These are phyloP conservation scores for Neoaliturus tenellus DNA, from an alignment of 2,888 invertebrate genomes.

Conservation along the genomic window DNA sequence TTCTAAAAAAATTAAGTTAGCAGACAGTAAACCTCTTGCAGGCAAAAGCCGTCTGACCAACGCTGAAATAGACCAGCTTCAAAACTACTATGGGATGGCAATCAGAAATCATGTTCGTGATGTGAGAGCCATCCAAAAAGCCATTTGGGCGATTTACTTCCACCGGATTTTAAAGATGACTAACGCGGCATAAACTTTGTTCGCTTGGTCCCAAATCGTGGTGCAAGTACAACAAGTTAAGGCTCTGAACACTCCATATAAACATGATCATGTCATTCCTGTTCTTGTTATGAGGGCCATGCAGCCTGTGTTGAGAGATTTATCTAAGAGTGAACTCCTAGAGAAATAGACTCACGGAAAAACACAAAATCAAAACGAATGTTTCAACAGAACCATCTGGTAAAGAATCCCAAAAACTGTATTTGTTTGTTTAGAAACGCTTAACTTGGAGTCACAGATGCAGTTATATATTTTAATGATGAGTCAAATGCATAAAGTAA, in stretches of 20 bases:
- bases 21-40: constrained; percentile 54
- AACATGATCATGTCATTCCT: not conserved
- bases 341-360: not conserved
- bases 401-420: not conserved
- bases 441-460: constrained; percentile 4
- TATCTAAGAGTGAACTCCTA: too few relatives aligned
- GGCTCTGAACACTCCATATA: not conserved
- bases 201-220: constrained; percentile 49
- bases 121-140: constrained; percentile 55
- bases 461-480: constrained; percentile 36
- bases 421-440: not conserved
- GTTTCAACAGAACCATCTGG: not conserved
- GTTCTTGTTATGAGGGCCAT: not conserved
- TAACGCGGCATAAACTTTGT: constrained; percentile 54
- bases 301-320: too few relatives aligned
- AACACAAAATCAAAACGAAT: not conserved
- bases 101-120: constrained; percentile 54
- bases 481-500: constrained; percentile 9
- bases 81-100: constrained; percentile 58
- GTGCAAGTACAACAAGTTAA: constrained; percentile 46
- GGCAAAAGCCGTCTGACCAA: constrained; percentile 54
- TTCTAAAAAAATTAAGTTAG: constrained; percentile 14
- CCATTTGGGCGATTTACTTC: constrained; percentile 59
- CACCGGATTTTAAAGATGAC: constrained; percentile 58
- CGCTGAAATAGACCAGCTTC: constrained; percentile 37